These are phyloP conservation scores for Betta splendens DNA, from an alignment of 2,797 vertebrate genomes.

Conservation along the genomic window DNA sequence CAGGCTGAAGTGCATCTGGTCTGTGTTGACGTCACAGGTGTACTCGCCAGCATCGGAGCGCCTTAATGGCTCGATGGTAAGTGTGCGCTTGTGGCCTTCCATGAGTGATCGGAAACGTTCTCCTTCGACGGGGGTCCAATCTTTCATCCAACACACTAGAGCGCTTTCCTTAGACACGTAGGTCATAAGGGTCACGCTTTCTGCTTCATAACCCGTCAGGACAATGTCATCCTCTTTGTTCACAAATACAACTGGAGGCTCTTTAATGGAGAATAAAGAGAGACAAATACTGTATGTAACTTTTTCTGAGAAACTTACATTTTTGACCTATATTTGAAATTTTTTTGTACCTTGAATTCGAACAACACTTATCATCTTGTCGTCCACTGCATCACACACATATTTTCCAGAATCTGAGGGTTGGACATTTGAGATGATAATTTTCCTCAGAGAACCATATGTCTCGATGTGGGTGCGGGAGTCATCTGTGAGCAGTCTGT, in stretches of 20 bases:
- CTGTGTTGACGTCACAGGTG: conserved; percentile 84
- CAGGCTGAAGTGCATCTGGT: conserved; percentile 85
- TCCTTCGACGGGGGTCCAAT: conserved; percentile 77
- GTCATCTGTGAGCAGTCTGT: conserved; percentile 80
- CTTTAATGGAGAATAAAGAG: conserved; percentile 49
- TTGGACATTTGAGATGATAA: conserved; percentile 81
- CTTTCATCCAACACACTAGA: conserved; percentile 83
- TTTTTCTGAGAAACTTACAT: not conserved
- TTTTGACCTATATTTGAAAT: not conserved
- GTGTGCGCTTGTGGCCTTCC: conserved; percentile 78
- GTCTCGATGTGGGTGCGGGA: conserved; percentile 84
- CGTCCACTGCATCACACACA: conserved; percentile 85
- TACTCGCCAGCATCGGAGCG: conserved; percentile 86
- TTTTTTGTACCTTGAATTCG: conserved; percentile 85
- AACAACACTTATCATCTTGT: conserved; percentile 88
- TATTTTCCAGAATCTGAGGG: conserved; percentile 89
- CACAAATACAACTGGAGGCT: conserved; percentile 76
- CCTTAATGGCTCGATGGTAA: conserved; percentile 84
- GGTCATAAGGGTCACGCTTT: conserved; percentile 81
- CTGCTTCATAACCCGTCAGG: conserved; percentile 81
- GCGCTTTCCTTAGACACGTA: conserved; percentile 79
- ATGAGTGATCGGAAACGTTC: conserved; percentile 79
- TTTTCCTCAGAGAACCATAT: conserved; percentile 82
- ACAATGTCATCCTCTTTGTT: conserved; percentile 82
- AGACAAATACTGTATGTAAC: not conserved